Conservation (phyloP, 2,888 invertebrate species). For the Julus scanicus region DNA sequence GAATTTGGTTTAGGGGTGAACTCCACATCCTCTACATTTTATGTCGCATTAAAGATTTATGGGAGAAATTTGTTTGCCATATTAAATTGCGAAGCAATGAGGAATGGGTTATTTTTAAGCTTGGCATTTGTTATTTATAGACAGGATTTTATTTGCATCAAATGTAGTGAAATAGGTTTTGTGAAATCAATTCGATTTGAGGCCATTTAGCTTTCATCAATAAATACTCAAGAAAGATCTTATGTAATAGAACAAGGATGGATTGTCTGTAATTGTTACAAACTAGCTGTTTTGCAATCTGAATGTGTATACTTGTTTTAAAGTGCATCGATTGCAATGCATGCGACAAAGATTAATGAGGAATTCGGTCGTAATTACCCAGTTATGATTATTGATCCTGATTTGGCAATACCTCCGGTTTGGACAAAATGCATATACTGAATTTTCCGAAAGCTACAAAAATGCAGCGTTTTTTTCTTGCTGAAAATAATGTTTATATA, state of each 20-base stretch:
- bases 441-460: background rate
- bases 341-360: background rate
- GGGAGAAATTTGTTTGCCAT: slow-evolving; percentile 1
- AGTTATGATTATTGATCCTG: background rate
- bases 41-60: slow-evolving; percentile 42
- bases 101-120: background rate
- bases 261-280: background rate
- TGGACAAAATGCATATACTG: background rate
- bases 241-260: too few species aligned
- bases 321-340: background rate
- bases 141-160: background rate
- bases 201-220: background rate
- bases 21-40: background rate
- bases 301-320: background rate
- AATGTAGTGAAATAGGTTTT: background rate
- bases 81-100: slow-evolving; percentile 27
- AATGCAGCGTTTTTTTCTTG: background rate
- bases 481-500: background rate
- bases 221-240: background rate
- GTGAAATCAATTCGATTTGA: background rate
- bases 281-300: background rate
- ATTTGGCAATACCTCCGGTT: background rate
- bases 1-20: slow-evolving; percentile 7
- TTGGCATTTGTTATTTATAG: background rate
- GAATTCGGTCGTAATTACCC: background rate